Percentiles rank a stretch among this genome's conserved stretches.
Evolutionary conservation across 2,888 invertebrate genomes (phyloP).

Genomic region (Poecilus cupreus): DNA sequence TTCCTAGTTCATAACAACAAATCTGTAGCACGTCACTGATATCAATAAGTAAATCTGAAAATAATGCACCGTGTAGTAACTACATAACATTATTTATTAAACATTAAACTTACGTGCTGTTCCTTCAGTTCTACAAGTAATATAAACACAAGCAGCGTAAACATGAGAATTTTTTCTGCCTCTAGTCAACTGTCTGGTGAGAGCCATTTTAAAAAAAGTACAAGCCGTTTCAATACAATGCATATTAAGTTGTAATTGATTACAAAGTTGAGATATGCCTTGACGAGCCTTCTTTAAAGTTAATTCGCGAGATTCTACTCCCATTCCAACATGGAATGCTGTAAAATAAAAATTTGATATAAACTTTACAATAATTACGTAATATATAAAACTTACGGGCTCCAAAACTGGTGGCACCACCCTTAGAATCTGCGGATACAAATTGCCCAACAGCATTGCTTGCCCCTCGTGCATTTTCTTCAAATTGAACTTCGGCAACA

Average conservation of each 20-base stretch:
- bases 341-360: constrained; percentile 63
- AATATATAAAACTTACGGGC: constrained; percentile 74
- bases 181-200: constrained; percentile 88
- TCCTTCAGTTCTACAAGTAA: constrained; percentile 96
- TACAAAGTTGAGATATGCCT: constrained; percentile 89
- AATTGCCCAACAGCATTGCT: constrained; percentile 94
- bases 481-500: constrained; percentile 96
- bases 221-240: constrained; percentile 95
- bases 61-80: constrained; percentile 65
- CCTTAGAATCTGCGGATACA: constrained; percentile 91
- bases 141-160: constrained; percentile 97
- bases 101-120: constrained; percentile 86
- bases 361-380: constrained; percentile 30
- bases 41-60: constrained; percentile 92
- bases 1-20: constrained; percentile 95
- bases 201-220: constrained; percentile 94
- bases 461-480: constrained; percentile 93
- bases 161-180: constrained; percentile 94
- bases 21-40: constrained; percentile 98
- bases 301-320: constrained; percentile 93
- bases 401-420: constrained; percentile 88
- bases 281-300: constrained; percentile 92
- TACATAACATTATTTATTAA: not conserved
- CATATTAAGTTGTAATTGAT: constrained; percentile 90
- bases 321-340: constrained; percentile 87